Evolutionary conservation across 2,113 vertebrate species (phyloP).

Genomic region (Mixornis gularis): DNA sequence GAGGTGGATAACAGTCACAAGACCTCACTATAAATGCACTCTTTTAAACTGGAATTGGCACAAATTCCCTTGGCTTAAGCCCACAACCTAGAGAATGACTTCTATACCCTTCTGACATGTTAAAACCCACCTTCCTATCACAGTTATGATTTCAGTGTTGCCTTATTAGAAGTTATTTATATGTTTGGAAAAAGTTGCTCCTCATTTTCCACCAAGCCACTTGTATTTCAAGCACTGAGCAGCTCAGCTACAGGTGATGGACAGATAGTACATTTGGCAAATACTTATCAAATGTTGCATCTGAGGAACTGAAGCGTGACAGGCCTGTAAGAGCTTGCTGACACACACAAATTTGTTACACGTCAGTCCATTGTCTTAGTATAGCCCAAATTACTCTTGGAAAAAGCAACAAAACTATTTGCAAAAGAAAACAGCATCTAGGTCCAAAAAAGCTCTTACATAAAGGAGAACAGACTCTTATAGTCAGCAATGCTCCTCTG

Average conservation of each 20-base stretch:
- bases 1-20: constrained; percentile 7
- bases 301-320: background rate
- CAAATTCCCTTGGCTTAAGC: background rate
- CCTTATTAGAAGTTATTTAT: background rate
- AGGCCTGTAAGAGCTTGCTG: background rate
- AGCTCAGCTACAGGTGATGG: background rate
- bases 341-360: background rate
- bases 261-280: background rate
- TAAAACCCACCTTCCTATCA: background rate
- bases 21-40: background rate
- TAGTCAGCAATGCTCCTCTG: background rate
- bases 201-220: background rate
- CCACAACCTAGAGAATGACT: background rate
- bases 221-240: background rate
- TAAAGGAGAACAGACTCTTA: background rate
- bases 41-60: background rate
- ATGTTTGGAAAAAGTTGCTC: background rate
- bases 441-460: background rate
- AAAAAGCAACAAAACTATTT: background rate
- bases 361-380: background rate
- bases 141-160: background rate
- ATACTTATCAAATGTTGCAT: background rate
- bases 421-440: background rate
- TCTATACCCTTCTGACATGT: background rate
- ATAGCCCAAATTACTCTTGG: background rate